Base-by-base conservation (phyloP, 2,113 vertebrate genomes). In the Sclerurus mexicanus region DNA sequence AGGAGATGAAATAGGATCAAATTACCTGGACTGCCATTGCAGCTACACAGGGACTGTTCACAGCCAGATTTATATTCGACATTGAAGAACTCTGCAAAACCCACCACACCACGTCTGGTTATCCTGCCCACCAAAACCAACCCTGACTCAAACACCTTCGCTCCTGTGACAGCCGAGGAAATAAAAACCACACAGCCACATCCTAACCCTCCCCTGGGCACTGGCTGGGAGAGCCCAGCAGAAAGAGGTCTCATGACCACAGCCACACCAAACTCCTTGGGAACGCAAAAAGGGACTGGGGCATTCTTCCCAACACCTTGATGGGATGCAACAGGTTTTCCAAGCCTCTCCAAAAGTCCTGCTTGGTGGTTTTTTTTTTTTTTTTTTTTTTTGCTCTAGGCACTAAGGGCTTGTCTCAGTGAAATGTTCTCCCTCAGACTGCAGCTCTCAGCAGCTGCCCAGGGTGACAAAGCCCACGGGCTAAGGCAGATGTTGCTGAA, bases 401-500 rank as follows among this genome's bases (percentile, higher is more conserved):
- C 97, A 9, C 75, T 99, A 23, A 97, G 98, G 96, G 97, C 96
- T 47, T 98, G 97, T 89, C 97, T 99, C 13, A 95, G 87, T 35
- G 98, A 99, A 49, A 94, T 97, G 15, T 98, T 99, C 92, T 97
- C 97, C 20, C 85, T 95, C 55, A 94, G 88, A 50, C 90, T 98
- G 39, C 97, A 85, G 83, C 77, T 98, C 55, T 96, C 96, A 44
- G 55, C 93, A 16, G 47, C 44, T 93, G 89, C 89, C n/a, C 77
- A 46, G 59, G 63, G 90, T n/a, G 58, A 78, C 9, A 88, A 96
- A 83, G 19, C 50, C 27, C 39, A 55, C 7, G 17, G 40, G 33
- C 10, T 98, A 55, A 88, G 58, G 7, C 73, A 90, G 69, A 14
- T 77, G 23, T 78, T 97, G 39, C 55, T 95, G 62, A 90, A 71